Evolutionary conservation across 2,888 invertebrate species (phyloP).

Genomic region (Limnephilus marmoratus): DNA sequence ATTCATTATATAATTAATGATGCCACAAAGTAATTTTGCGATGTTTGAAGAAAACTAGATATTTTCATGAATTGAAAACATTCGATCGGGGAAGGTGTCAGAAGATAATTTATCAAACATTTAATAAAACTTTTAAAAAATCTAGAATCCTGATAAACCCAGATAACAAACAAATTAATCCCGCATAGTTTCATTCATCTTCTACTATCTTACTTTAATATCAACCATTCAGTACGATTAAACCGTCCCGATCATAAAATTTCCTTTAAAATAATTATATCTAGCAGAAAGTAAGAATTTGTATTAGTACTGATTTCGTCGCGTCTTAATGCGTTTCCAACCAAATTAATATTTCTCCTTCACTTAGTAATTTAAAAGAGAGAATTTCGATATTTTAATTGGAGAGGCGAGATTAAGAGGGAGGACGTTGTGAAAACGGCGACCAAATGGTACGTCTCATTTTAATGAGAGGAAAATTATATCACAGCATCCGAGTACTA

Average conservation of each 20-base stretch:
- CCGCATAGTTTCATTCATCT: too few species aligned
- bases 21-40: too few species aligned
- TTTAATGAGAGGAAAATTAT: conserved; percentile 62
- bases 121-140: too few species aligned
- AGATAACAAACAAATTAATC: too few species aligned
- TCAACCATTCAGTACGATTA: background rate
- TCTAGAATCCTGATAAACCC: too few species aligned
- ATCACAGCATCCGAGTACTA: conserved; percentile 43
- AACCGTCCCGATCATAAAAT: background rate
- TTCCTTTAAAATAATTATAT: background rate
- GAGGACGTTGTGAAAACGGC: conserved; percentile 30
- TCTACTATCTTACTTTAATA: background rate
- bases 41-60: too few species aligned
- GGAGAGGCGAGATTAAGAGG: conserved; percentile 57
- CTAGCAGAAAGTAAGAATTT: background rate
- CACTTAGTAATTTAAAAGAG: conserved; percentile 14
- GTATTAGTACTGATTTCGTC: background rate
- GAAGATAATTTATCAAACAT: too few species aligned
- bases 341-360: background rate
- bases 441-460: conserved; percentile 63
- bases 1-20: too few species aligned
- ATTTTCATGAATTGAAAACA: too few species aligned
- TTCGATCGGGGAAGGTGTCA: too few species aligned
- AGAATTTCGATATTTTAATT: conserved; percentile 63
- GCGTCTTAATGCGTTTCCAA: background rate